phyloP scores from a whole-genome alignment of 2,797 vertebrate species.

The Geotrypetes seraphini region DNA sequence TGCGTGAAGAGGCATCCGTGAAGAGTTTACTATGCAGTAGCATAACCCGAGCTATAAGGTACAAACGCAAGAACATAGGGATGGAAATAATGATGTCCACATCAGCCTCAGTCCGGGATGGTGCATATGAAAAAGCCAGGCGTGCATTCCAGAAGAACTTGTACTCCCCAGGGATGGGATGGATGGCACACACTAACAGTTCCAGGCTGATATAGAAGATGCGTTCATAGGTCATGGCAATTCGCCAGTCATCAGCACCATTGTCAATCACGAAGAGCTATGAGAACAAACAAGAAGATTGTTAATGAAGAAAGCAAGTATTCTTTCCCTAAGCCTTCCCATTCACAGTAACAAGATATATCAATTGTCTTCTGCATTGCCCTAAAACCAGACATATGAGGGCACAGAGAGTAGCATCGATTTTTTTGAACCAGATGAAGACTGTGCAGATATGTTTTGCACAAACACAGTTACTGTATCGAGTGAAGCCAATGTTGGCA shows the following conservation, averaged over 20 bases:
- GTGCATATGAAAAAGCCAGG: constrained; percentile 86
- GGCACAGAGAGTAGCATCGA: too few species aligned
- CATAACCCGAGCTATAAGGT: constrained; percentile 84
- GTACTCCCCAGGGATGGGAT: constrained; percentile 83
- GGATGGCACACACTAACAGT: constrained; percentile 92
- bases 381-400: too few species aligned
- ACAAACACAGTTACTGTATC: too few species aligned
- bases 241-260: constrained; percentile 94
- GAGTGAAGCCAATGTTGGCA: too few species aligned
- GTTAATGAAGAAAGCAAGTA: too few species aligned
- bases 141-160: constrained; percentile 90
- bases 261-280: constrained; percentile 96
- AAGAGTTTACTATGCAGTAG: constrained; percentile 74
- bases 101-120: constrained; percentile 84
- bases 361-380: too few species aligned
- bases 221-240: constrained; percentile 93
- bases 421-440: too few species aligned
- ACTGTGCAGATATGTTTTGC: too few species aligned
- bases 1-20: constrained; percentile 89
- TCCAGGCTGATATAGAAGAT: constrained; percentile 90
- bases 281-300: background rate
- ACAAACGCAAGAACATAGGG: constrained; percentile 96
- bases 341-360: too few species aligned
- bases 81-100: constrained; percentile 97
- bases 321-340: too few species aligned